A percentile compares a stretch with the other conserved stretches of the same genome.
Conservation (phyloP, 2,113 vertebrate species). For the Sminthopsis crassicaudata region DNA sequence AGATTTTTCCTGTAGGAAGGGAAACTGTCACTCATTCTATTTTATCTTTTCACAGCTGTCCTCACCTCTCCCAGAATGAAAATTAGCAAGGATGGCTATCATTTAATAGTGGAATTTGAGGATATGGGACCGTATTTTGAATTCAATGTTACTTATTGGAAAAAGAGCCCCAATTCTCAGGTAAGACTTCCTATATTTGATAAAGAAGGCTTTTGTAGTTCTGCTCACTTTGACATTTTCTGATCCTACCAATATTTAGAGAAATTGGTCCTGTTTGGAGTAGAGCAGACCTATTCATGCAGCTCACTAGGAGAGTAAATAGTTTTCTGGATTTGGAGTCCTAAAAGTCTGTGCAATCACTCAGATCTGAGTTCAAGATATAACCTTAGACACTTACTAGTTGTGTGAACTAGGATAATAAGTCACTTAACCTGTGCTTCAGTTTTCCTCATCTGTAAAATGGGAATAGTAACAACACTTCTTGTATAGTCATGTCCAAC, state of each 20-base stretch:
- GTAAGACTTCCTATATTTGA: conserved; percentile 74
- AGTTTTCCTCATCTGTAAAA: background rate
- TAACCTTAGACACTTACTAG: background rate
- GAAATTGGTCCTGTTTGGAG: background rate
- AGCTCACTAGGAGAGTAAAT: background rate
- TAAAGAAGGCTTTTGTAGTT: background rate
- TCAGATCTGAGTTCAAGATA: background rate
- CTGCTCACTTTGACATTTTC: background rate
- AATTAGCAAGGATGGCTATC: conserved; percentile 74
- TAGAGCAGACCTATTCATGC: background rate
- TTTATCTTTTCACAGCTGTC: conserved; percentile 79
- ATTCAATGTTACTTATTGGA: conserved; percentile 82
- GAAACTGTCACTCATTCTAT: conserved; percentile 47
- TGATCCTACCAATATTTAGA: background rate
- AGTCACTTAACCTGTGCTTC: background rate
- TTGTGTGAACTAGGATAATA: background rate
- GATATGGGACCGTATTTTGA: conserved; percentile 83
- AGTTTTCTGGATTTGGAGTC: background rate
- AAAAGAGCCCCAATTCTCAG: conserved; percentile 71
- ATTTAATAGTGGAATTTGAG: conserved; percentile 82
- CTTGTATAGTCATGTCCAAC: background rate
- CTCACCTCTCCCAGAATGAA: conserved; percentile 81
- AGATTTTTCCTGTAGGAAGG: background rate
- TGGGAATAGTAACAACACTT: background rate
- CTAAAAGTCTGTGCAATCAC: background rate